A percentile compares a stretch with the other conserved stretches of the same genome.
phyloP scores from a whole-genome alignment of 37 sponge, comb jelly and placozoan genomes.

The Petrosia ficiformis region DNA sequence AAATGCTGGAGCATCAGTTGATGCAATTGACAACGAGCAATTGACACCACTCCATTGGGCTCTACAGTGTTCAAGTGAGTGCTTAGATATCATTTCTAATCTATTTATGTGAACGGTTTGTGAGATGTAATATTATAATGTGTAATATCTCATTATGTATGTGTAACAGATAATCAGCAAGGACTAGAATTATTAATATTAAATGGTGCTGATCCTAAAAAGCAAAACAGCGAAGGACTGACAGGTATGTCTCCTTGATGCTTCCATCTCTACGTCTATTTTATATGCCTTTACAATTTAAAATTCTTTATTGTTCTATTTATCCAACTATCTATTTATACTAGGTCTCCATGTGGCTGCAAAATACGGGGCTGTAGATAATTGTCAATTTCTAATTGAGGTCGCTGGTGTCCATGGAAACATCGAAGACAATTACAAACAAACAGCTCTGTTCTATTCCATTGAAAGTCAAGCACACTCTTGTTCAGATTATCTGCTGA shows the following conservation, averaged over 20 bases:
- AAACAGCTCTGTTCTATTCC: constrained; percentile 77
- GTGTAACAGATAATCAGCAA: constrained; percentile 59
- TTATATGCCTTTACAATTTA: too few species aligned
- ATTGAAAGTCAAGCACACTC: constrained; percentile 43
- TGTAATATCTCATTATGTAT: too few species aligned
- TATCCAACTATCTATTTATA: neutral
- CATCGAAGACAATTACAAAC: constrained; percentile 52
- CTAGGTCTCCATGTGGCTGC: constrained; percentile 76
- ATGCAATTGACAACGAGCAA: constrained; percentile 35
- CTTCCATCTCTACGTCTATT: too few species aligned
- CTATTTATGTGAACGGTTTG: too few species aligned
- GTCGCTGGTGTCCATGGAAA: constrained; percentile 40
- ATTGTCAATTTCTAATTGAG: constrained; percentile 73
- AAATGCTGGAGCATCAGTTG: constrained; percentile 39
- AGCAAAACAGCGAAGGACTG: constrained; percentile 37
- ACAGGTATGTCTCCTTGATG: constrained; percentile 48
- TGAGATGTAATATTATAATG: too few species aligned
- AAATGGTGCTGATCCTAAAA: constrained; percentile 63
- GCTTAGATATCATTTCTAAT: neutral
- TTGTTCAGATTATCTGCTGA: constrained; percentile 59
- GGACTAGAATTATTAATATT: constrained; percentile 42
- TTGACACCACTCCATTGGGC: constrained; percentile 72
- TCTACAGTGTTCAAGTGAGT: constrained; percentile 50
- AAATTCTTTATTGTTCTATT: neutral
- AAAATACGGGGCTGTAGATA: constrained; percentile 34